A percentile compares a stretch with the other conserved stretches of the same genome.
Conservation (phyloP, 37 sponge, comb jelly and placozoan genomes). For the Petrosia ficiformis region DNA sequence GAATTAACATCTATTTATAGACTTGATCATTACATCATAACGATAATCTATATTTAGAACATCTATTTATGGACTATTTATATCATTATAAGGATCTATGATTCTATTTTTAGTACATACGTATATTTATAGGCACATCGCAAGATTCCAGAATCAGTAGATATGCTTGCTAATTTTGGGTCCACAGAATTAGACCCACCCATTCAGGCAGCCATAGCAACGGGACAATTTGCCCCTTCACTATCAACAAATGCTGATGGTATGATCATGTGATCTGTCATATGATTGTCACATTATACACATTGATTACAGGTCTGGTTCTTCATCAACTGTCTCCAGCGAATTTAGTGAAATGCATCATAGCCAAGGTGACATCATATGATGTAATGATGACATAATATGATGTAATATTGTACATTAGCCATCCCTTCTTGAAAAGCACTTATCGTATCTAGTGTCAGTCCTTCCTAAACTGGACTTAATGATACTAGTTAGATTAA, state of each 20-base stretch:
- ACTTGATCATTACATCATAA: no score
- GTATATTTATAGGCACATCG: slow-evolving; percentile 41
- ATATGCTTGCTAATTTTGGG: slow-evolving; percentile 25
- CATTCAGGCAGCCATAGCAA: slow-evolving; percentile 38
- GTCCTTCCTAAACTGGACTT: slow-evolving; percentile 48
- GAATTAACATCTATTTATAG: no score
- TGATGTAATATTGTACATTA: background rate
- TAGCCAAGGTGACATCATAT: slow-evolving; percentile 39
- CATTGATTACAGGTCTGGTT: slow-evolving; percentile 30
- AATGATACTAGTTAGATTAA: slow-evolving; percentile 35
- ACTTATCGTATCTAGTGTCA: slow-evolving; percentile 29
- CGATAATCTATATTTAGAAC: no score
- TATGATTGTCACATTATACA: background rate
- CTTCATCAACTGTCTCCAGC: slow-evolving; percentile 65
- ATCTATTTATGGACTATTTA: no score
- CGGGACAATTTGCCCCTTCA: slow-evolving; percentile 38
- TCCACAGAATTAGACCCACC: slow-evolving; percentile 20
- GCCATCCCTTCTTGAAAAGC: slow-evolving; percentile 59
- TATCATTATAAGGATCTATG: no score
- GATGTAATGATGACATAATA: background rate
- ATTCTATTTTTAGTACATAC: no score
- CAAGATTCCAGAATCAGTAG: slow-evolving; percentile 39
- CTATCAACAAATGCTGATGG: slow-evolving; percentile 39
- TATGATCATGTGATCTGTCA: background rate
- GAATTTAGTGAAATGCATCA: slow-evolving; percentile 44